Evolutionary conservation across 2,113 vertebrate genomes (phyloP), one percentile per base, ranked within the genome.

Genomic region (Podarcis cretensis): DNA sequence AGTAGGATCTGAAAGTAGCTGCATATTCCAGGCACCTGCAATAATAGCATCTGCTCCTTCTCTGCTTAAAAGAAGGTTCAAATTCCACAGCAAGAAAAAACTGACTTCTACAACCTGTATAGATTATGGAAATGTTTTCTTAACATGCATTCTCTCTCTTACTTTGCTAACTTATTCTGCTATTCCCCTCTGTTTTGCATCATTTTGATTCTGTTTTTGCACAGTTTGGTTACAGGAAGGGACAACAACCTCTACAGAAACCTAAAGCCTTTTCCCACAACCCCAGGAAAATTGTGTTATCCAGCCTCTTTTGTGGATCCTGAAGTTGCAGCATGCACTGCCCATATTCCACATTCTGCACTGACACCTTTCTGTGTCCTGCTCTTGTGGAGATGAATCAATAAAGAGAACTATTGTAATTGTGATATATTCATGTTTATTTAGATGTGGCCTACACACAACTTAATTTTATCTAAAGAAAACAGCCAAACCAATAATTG

Each of bases 1-100:
- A 83, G 6, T 21, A 88, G 21, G 91, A 18, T 21, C 57, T 85
- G 43, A 63, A 74, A 83, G 5, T 40, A 80, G 40, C 88, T 93
- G 86, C 21, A n/a, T n/a, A 32, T 13, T 59, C 84, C 92, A 88
- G 91, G 66, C 2, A 89, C 27, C 74, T 27, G 40, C 54, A 65
- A 20, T 43, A 3, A 40, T 27, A 59, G 83, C 21, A 1, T 27
- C 6, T 40, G 32, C 14, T 35, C 35, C 21, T 63, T 63, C 18
- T 63, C 59, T 63, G 65, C 23, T 82, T 82, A 65, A 14, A 68
- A 68, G 20, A 13, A 73, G 32, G 37, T 35, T 35, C 63, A 27
- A 77, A 12, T 43, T 25, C 21, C 13, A 40, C 37, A 37, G 32
- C 20, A 40, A 75, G 74, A 54, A 37, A 85, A 76, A 63, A n/a